Base-by-base conservation (phyloP, 2,888 invertebrate species). In the Melanchra persicariae region DNA sequence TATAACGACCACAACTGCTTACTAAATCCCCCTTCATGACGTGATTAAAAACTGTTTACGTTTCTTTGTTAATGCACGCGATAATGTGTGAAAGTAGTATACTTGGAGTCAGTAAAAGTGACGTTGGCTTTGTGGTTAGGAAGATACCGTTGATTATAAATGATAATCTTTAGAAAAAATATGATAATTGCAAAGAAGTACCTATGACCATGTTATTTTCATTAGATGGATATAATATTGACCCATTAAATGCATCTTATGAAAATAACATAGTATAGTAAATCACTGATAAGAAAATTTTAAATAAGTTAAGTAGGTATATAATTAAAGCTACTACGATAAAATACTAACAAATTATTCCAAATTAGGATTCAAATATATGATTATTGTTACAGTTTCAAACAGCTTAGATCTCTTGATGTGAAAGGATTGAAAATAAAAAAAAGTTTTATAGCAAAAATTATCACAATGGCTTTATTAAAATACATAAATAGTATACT, bases 381-480 rank as follows among this genome's bases (percentile, higher is more conserved):
- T 8, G 19, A 5, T 3, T 34, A 59, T 15, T 43, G 22, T 52
- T n/a, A n/a, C n/a, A n/a, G n/a, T n/a, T n/a, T n/a, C n/a, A n/a
- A n/a, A n/a, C n/a, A n/a, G n/a, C n/a, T n/a, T n/a, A n/a, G n/a
- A n/a, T n/a, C n/a, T n/a, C n/a, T n/a, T n/a, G n/a, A 43, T 24
- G 12, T 1, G 34, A 57, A 70, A 62, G 74, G 81, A 60, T 66
- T 61, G 26, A 83, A 89, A 93, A 92, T 90, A 88, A 91, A 92
- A 91, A 75, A 82, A 81, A 81, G 74, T 81, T 79, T 76, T 92
- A 91, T 95, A 85, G 94, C 94, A 95, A 95, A 94, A 95, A 95
- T 95, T 95, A 96, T 96, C 96, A 96, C 96, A 96, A 96, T 96
- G 95, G 95, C 95, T 96, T 96, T 96, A 95, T 96, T 95, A 95